A percentile compares a stretch with the other conserved stretches of the same genome.
Evolutionary conservation across 2,797 vertebrate species (phyloP).

Genomic region (Chiropotes sagulatus): DNA sequence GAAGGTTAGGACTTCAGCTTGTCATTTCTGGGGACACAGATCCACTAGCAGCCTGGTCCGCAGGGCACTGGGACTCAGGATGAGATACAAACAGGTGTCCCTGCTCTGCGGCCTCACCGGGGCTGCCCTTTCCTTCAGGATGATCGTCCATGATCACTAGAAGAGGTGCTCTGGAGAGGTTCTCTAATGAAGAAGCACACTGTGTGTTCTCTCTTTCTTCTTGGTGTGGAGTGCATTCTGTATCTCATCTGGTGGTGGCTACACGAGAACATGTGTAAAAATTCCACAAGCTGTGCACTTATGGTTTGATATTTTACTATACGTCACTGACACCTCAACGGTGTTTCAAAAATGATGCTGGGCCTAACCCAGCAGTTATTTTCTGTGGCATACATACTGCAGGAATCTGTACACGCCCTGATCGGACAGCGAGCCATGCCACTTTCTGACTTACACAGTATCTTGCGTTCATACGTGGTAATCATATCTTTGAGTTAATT

Average conservation of each 20-base stretch:
- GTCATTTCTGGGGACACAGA: neutral
- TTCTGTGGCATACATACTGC: rapidly evolving
- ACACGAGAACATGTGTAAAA: rapidly evolving
- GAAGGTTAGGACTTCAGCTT: neutral
- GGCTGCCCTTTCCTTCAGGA: neutral
- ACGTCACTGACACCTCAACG: neutral
- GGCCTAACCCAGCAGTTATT: rapidly evolving
- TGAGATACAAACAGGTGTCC: rapidly evolving
- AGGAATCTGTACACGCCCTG: rapidly evolving
- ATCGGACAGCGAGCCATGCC: neutral
- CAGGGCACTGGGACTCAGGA: no score
- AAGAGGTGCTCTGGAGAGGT: rapidly evolving
- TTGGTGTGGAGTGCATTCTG: no score
- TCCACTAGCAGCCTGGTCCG: rapidly evolving
- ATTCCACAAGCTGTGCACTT: rapidly evolving
- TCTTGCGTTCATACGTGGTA: neutral
- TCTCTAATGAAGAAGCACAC: no score
- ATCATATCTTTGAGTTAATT: conserved; percentile 33
- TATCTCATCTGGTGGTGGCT: rapidly evolving
- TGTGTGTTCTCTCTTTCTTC: neutral
- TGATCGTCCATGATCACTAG: rapidly evolving
- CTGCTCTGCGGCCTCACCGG: rapidly evolving
- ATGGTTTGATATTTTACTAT: neutral
- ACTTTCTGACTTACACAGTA: neutral
- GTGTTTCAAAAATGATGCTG: neutral